These are phyloP conservation scores for Ctenodactylus gundi DNA, from an alignment of 2,113 vertebrate species.

Conservation along the genomic window DNA sequence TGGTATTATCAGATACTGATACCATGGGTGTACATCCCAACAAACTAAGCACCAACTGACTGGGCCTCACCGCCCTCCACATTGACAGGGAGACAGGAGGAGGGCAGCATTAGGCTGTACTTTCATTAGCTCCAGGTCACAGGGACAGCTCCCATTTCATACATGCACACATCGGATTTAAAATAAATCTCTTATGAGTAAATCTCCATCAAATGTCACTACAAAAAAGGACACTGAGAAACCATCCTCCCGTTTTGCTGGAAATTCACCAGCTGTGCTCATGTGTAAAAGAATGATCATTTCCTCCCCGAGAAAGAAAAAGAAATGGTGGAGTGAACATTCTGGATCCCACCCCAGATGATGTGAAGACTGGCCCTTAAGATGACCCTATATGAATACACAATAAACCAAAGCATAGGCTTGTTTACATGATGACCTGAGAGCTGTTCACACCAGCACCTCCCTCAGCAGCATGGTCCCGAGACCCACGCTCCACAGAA, in stretches of 20 bases:
- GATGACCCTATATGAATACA: neutral
- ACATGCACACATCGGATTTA: neutral
- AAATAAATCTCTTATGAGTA: constrained; percentile 2
- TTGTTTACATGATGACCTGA: neutral
- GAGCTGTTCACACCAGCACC: neutral
- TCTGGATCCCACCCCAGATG: constrained; percentile 9
- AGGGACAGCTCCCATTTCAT: neutral
- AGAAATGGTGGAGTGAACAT: neutral
- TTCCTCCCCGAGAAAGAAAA: constrained; percentile 13
- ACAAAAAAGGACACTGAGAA: neutral
- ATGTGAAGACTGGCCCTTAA: neutral
- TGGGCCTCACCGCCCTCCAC: neutral
- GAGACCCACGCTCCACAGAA: neutral
- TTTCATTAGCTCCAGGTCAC: constrained; percentile 13
- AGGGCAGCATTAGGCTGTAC: neutral
- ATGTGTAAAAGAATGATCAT: neutral
- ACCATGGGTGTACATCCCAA: neutral
- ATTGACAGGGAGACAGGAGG: neutral
- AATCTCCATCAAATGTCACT: constrained; percentile 10
- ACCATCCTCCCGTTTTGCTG: neutral
- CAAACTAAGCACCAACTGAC: neutral
- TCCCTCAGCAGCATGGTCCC: neutral
- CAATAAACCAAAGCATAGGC: neutral
- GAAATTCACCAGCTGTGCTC: neutral
- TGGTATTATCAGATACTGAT: neutral